Percentiles rank a stretch among this genome's conserved stretches.
Evolutionary conservation across 2,797 vertebrate genomes (phyloP).

Genomic region (Pseudochaenichthys georgianus): DNA sequence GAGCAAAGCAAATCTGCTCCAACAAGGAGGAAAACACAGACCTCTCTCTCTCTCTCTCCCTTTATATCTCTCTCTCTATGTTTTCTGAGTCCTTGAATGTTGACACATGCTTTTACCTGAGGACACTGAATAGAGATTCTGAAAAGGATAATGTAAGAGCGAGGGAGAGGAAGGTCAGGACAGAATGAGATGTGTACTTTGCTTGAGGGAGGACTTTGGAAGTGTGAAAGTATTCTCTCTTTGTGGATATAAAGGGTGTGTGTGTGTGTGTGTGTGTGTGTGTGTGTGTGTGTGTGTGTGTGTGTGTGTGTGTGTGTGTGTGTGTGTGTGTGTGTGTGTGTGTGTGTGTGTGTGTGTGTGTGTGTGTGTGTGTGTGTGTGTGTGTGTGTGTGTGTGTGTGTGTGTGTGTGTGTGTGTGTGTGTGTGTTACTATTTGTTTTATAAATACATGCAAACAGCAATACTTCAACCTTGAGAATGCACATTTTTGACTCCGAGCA

Average conservation of each 20-base stretch:
- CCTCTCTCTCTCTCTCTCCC: neutral
- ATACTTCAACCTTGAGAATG: too few species aligned
- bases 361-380: too few species aligned
- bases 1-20: constrained; percentile 33
- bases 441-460: too few species aligned
- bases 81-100: neutral
- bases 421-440: too few species aligned
- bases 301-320: neutral
- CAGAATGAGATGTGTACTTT: constrained; percentile 32
- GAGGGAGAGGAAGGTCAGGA: constrained; percentile 41
- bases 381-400: too few species aligned
- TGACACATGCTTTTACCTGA: constrained; percentile 42
- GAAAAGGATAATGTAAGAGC: constrained; percentile 27
- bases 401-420: too few species aligned
- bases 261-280: neutral
- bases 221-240: constrained; percentile 23
- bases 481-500: too few species aligned
- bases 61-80: neutral
- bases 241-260: constrained; percentile 20
- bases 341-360: too few species aligned
- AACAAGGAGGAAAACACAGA: constrained; percentile 35
- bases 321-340: neutral
- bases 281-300: too few species aligned
- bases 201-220: constrained; percentile 34
- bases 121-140: constrained; percentile 24